These are phyloP conservation scores for Neria commutata DNA, from an alignment of 2,888 invertebrate genomes.

Conservation along the genomic window DNA sequence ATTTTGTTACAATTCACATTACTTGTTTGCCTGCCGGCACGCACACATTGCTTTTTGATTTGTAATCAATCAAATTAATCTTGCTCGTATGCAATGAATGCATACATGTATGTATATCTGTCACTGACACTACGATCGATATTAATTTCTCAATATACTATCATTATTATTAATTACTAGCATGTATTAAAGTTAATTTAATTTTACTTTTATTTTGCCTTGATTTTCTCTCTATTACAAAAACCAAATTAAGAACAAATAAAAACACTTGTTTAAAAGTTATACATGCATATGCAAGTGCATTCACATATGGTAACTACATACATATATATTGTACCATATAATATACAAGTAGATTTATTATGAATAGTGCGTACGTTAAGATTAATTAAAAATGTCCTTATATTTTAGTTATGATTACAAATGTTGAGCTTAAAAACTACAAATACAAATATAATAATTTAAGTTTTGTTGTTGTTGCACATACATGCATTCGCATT, in stretches of 20 bases:
- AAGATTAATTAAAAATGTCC: background rate
- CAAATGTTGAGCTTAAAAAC: conserved; percentile 21
- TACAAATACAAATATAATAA: conserved; percentile 24
- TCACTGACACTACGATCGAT: too few relatives aligned
- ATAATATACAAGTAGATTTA: too few relatives aligned
- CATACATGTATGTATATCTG: too few relatives aligned
- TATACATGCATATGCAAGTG: background rate
- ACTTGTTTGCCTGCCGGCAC: conserved; percentile 6
- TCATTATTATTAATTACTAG: too few relatives aligned
- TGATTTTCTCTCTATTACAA: too few relatives aligned
- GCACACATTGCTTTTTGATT: conserved; percentile 15
- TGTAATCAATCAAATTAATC: background rate
- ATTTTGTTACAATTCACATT: conserved; percentile 4
- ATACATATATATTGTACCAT: too few relatives aligned
- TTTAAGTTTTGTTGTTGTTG: conserved; percentile 11
- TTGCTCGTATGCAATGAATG: too few relatives aligned
- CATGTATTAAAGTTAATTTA: too few relatives aligned
- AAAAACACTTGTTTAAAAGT: background rate
- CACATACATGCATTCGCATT: background rate
- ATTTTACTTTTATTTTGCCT: too few relatives aligned
- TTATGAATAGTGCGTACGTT: background rate
- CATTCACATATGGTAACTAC: too few relatives aligned
- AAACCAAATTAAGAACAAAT: background rate
- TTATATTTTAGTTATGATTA: background rate
- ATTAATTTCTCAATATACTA: too few relatives aligned